Base-by-base conservation (phyloP, 2,113 vertebrate genomes). In the Lagopus leucura region DNA sequence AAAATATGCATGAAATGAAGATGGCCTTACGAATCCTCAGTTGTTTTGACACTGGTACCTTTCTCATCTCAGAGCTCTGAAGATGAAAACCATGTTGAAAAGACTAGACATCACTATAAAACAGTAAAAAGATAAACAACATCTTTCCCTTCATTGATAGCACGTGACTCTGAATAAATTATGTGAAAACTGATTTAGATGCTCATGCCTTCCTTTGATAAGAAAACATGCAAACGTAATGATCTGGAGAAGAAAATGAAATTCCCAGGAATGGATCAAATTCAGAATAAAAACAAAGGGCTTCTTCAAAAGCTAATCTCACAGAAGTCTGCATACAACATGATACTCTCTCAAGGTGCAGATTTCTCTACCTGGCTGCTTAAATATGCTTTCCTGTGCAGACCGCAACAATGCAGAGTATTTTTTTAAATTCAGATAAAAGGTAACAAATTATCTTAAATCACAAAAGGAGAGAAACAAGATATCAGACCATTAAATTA, bases 281-380 rank as follows among this genome's bases (percentile, higher is more conserved):
- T 90, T 97, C 85, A 64, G 91, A 95, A 92, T n/a, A 86, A 92
- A 97, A 90, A 97, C 96, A 97, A 96, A 97, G 90, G 79, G 20
- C 55, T 90, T 95, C 94, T 95, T 97, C 82, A 92, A 94, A 96
- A 94, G 80, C 69, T 76, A 84, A 90, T 88, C 64, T 89, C 89
- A 95, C 93, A 94, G 88, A 89, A 76, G 89, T 83, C 94, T 96
- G 92, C 52, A 70, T n/a, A 94, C 83, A 95, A 96, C 72, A 69
- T 19, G 86, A 96, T 96, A 94, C 94, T 90, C 95, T 95, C 93
- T 91, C 85, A 92, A 81, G 60, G 72, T 93, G 63, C 83, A 81
- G 57, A 25, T 72, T 92, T 87, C 93, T 91, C 82, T 97, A 95
- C 85, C 93, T 96, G 63, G 82, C 73, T 92, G 66, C 73, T 57